These are phyloP conservation scores for Triplophysa tibetana DNA, from an alignment of 2,113 vertebrate genomes.

Conservation along the genomic window DNA sequence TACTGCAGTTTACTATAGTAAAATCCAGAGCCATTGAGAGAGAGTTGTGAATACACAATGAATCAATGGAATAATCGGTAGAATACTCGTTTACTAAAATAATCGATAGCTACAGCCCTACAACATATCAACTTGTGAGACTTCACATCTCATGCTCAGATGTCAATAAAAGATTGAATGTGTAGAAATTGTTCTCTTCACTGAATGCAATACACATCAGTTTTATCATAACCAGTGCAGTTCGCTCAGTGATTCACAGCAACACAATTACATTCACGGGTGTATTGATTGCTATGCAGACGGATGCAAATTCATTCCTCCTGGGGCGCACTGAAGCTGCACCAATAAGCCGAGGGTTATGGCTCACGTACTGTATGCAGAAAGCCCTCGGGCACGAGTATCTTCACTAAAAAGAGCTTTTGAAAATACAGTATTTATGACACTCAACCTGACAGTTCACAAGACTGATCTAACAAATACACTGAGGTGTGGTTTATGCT, in stretches of 20 bases:
- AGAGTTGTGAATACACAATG: no score
- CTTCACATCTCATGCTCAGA: slow-evolving; percentile 12
- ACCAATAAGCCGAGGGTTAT: slow-evolving; percentile 49
- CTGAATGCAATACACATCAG: slow-evolving; percentile 3
- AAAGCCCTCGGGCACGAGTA: slow-evolving; percentile 21
- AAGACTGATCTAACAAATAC: not conserved
- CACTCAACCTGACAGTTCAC: not conserved
- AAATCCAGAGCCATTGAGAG: no score
- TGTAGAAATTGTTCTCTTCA: not conserved
- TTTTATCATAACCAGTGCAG: not conserved
- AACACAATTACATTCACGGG: slow-evolving; percentile 15
- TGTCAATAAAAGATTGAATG: slow-evolving; percentile 26
- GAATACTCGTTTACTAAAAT: no score
- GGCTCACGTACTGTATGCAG: slow-evolving; percentile 37
- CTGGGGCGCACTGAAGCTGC: slow-evolving; percentile 36
- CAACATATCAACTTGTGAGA: no score
- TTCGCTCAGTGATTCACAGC: slow-evolving; percentile 18
- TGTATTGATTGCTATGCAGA: slow-evolving; percentile 47
- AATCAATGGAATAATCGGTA: no score
- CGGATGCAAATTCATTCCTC: slow-evolving; percentile 48
- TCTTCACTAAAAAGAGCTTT: not conserved
- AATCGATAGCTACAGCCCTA: no score
- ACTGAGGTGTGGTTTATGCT: not conserved
- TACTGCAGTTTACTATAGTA: no score
- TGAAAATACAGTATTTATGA: slow-evolving; percentile 25